Evolutionary conservation across 2,888 invertebrate genomes (phyloP), one percentile per base, ranked within the genome.

Genomic region (Chouioia cunea): DNA sequence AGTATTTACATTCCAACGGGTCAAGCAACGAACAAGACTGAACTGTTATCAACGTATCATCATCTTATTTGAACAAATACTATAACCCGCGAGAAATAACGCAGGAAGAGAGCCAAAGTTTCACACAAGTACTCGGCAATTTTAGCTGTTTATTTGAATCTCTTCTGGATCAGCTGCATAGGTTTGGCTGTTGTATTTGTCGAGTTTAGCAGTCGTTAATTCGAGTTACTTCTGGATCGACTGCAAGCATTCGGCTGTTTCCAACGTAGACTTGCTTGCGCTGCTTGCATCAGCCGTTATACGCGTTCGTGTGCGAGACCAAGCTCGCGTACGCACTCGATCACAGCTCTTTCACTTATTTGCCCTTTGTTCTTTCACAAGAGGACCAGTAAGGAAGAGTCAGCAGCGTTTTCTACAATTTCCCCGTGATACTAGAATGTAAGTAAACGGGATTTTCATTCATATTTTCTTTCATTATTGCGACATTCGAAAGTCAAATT

Each of bases 231-330:
- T 27, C 27, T 27, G 27, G 27, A 6, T 27, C 15, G 20, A 22
- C 47, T 56, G n/a, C 20, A 12, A 16, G 10, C 48, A 10, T 47
- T 23, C 48, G 60, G 54, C 59, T 65, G 65, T 70, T 70, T 66
- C 53, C 65, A 44, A 64, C 64, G 64, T 57, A 10, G n/a, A 46
- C 54, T n/a, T 36, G 3, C 43, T n/a, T 20, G 22, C 48, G 46
- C 59, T 70, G 46, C 59, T 70, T 70, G 62, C 65, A 65, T 65
- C 70, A 65, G 70, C 60, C 65, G 56, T 22, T 67, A 18, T 16
- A 27, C 10, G 12, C 56, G 6, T 1, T n/a, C n/a, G 36, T 27
- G 47, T n/a, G 18, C 44, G 50, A 20, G 59, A 47, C 4, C 18
- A 27, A 48, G n/a, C 23, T 36, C 58, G 57, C 69, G 58, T 58